Evolutionary conservation across 2,797 vertebrate species (phyloP).

Genomic region (Poeciliopsis presidionis): DNA sequence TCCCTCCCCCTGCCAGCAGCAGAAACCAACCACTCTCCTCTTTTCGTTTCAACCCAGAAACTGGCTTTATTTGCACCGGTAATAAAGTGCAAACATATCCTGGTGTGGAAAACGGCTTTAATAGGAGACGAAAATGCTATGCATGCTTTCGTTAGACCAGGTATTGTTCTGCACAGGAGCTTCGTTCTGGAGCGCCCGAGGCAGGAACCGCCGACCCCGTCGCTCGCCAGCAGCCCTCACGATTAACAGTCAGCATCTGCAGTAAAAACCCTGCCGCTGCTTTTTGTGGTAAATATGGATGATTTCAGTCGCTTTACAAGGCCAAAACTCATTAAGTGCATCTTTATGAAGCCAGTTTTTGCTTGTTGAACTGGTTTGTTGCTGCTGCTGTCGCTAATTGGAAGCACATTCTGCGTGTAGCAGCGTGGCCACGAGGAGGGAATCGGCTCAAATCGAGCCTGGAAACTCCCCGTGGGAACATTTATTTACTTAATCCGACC

Average conservation of each 20-base stretch:
- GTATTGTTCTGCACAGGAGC: constrained; percentile 7
- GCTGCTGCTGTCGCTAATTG: constrained; percentile 52
- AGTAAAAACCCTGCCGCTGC: constrained; percentile 60
- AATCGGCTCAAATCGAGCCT: constrained; percentile 42
- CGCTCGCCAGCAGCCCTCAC: constrained; percentile 46
- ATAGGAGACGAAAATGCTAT: not conserved
- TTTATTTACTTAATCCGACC: constrained; percentile 59
- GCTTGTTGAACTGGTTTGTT: constrained; percentile 57
- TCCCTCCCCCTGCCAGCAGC: constrained; percentile 11
- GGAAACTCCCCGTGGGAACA: constrained; percentile 65
- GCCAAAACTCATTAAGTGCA: constrained; percentile 55
- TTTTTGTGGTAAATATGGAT: constrained; percentile 57
- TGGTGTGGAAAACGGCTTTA: not conserved
- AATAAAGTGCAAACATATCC: constrained; percentile 2
- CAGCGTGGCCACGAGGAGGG: constrained; percentile 37
- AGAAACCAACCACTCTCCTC: constrained; percentile 28
- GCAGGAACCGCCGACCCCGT: not conserved
- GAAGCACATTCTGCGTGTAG: constrained; percentile 59
- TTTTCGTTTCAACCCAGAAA: not conserved
- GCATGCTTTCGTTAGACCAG: not conserved
- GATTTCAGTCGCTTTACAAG: constrained; percentile 65
- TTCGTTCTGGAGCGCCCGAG: not conserved
- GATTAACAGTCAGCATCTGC: constrained; percentile 49
- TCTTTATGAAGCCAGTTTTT: constrained; percentile 65
- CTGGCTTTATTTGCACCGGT: not conserved